Evolutionary conservation across 2,113 vertebrate species (phyloP).

Genomic region (Chascanopsetta lugubris): DNA sequence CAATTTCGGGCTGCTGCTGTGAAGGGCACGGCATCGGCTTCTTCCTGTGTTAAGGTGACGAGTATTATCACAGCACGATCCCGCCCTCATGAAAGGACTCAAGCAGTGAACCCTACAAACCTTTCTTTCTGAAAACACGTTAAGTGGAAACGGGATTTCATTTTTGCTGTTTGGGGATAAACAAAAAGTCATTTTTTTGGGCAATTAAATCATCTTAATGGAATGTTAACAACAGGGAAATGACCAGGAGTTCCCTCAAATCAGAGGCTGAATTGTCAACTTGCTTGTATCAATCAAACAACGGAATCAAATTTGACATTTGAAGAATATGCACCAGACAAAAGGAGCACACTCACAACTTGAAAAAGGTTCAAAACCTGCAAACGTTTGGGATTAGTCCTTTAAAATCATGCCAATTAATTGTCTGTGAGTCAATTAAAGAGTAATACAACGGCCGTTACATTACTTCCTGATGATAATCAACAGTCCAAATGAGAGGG

Average conservation of each 20-base stretch:
- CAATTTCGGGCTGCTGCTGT: slow-evolving; percentile 28
- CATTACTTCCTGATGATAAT: too few relatives aligned
- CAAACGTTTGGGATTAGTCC: too few relatives aligned
- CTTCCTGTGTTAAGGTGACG: slow-evolving; percentile 64
- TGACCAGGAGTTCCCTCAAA: neutral
- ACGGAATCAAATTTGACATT: neutral
- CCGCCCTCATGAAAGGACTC: slow-evolving; percentile 19
- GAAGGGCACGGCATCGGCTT: slow-evolving; percentile 51
- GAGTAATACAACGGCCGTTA: too few relatives aligned
- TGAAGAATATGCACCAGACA: neutral
- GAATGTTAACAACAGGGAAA: neutral
- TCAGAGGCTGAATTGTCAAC: neutral
- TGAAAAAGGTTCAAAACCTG: neutral
- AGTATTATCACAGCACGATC: slow-evolving; percentile 45
- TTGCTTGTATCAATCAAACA: too few relatives aligned
- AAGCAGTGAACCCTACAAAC: slow-evolving; percentile 14
- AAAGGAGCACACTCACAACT: neutral
- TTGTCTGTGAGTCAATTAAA: too few relatives aligned
- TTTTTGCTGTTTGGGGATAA: neutral
- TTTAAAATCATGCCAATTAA: too few relatives aligned
- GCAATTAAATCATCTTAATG: neutral
- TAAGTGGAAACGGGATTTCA: neutral
- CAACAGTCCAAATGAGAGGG: too few relatives aligned
- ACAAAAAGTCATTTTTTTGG: neutral
- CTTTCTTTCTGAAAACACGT: slow-evolving; percentile 12